phyloP scores from a whole-genome alignment of 2,797 vertebrate genomes.

The Babyrousa celebensis region DNA sequence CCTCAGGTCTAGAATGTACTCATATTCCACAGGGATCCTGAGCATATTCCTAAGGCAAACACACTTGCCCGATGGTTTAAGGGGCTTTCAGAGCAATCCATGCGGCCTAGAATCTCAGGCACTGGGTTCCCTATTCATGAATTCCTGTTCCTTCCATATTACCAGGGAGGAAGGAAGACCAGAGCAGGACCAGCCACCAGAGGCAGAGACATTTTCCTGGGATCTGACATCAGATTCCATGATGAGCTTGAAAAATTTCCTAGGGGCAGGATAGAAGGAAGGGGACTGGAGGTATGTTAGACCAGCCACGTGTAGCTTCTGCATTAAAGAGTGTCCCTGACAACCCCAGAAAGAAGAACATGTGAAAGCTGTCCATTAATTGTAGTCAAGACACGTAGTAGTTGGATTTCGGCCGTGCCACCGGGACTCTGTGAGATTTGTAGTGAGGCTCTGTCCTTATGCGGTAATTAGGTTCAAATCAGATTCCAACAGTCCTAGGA shows the following conservation, averaged over 20 bases:
- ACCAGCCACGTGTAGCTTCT: background rate
- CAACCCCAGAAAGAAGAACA: background rate
- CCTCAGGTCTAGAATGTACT: background rate
- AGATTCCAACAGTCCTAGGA: background rate
- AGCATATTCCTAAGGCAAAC: constrained; percentile 20
- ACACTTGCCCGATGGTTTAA: background rate
- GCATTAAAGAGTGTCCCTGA: background rate
- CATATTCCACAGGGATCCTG: background rate
- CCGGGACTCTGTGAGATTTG: background rate
- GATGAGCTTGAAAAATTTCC: background rate
- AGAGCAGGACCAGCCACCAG: background rate
- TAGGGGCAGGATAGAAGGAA: background rate
- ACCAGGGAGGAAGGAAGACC: background rate
- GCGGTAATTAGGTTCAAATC: background rate
- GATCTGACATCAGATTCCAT: too few species aligned
- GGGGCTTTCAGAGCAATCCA: background rate
- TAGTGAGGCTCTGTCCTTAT: background rate
- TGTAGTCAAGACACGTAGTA: background rate
- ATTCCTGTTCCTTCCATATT: background rate
- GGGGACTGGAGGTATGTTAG: background rate
- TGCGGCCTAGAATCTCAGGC: background rate
- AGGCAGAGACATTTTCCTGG: background rate
- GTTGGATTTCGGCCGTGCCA: background rate
- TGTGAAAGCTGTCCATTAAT: background rate
- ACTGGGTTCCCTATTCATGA: background rate